Evolutionary conservation across 2,113 vertebrate species (phyloP), one percentile per base, ranked within the genome.

Genomic region (Excalfactoria chinensis): DNA sequence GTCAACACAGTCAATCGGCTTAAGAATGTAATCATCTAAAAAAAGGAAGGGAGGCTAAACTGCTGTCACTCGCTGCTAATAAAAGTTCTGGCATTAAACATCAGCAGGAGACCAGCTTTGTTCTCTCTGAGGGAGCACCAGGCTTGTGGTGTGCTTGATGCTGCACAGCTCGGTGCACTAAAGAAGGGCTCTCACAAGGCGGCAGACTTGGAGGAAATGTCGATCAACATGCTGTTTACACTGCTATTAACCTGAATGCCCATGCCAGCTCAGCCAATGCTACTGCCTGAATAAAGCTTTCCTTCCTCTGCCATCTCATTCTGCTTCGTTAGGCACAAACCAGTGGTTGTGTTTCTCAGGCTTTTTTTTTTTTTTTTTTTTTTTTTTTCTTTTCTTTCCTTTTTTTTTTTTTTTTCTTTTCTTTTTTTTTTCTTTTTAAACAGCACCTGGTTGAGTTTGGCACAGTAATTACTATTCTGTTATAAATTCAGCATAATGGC

Each of bases 21-120:
- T 96, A 90, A 64, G 95, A 70, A 95, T 89, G 88, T 95, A 95
- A 91, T 92, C 94, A 89, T 63, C 67, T 76, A 91, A 88, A 75
- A 89, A 93, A 90, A 81, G 66, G 88, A 67, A 71, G 84, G 92
- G 26, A 22, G 49, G 84, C 86, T 92, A 83, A 94, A 86, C 76
- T 4, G 13, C 90, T 89, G 72, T 95, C 92, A 75, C 78, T 91
- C 66, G 83, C 75, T 89, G 64, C 87, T 92, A 94, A 93, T 87
- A 94, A 30, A 63, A 89, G 62, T 95, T 94, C 84, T 60, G 70
- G 94, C 85, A 82, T 93, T 94, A 96, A 86, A 89, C 76, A 76
- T 55, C 95, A 93, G 96, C 92, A 0, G 91, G 94, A 78, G 95
- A 66, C 56, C 30, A 40, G 88, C 44, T 89, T 95, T 96, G 79